Percentiles rank a stretch among this genome's conserved stretches.
These are phyloP conservation scores for Hirudinaria manillensis DNA, from an alignment of 2,888 invertebrate genomes.

Conservation along the genomic window DNA sequence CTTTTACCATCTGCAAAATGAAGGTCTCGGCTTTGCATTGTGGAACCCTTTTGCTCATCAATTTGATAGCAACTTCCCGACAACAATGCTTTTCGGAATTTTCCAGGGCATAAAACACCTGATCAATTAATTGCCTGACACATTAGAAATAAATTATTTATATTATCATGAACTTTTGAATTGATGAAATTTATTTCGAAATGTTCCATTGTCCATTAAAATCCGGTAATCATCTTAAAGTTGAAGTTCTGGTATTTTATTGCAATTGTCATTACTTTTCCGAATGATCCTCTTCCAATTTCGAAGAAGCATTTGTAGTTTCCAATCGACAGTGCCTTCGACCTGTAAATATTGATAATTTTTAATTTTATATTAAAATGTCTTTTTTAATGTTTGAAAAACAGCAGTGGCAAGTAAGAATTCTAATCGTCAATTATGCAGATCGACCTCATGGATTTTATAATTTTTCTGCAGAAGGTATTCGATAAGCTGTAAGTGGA, in stretches of 20 bases:
- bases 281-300: constrained; percentile 14
- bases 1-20: not conserved
- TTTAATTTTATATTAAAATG: no score
- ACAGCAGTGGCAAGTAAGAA: no score
- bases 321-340: not conserved
- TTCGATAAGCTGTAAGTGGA: no score
- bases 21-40: not conserved
- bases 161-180: not conserved
- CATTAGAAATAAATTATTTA: not conserved
- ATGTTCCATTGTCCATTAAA: no score
- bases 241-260: no score
- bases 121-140: not conserved
- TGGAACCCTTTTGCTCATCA: not conserved
- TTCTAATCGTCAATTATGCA: no score
- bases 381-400: no score
- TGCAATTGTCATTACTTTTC: not conserved
- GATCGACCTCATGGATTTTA: no score
- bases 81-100: not conserved
- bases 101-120: not conserved
- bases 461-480: no score
- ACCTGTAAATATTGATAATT: not conserved
- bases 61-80: not conserved
- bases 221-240: no score
- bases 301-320: constrained; percentile 9
- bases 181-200: not conserved